Conservation (phyloP, 2,888 invertebrate species). For the Acronicta alni region DNA sequence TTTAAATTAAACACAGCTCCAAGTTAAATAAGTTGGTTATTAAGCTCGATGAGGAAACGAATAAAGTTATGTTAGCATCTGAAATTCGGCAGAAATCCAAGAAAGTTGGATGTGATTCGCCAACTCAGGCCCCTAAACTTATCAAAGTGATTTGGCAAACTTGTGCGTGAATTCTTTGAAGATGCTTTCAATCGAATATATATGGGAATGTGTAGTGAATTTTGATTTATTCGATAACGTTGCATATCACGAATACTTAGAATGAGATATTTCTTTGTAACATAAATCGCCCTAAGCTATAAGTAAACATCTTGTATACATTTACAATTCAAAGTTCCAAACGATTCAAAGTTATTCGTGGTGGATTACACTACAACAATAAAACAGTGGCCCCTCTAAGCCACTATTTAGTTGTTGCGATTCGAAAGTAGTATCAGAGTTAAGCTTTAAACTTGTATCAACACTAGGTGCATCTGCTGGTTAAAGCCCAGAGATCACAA, state of each 20-base stretch:
- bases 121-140: slow-evolving; percentile 74
- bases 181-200: slow-evolving; percentile 65
- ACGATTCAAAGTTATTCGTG: slow-evolving; percentile 14
- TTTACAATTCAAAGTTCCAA: slow-evolving; percentile 1
- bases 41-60: slow-evolving; percentile 69
- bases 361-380: slow-evolving; percentile 14
- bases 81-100: slow-evolving; percentile 82
- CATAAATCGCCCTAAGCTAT: too few relatives aligned
- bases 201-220: slow-evolving; percentile 54
- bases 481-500: slow-evolving; percentile 36
- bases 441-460: slow-evolving; percentile 41
- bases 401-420: slow-evolving; percentile 25
- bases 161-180: slow-evolving; percentile 74
- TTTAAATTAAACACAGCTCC: slow-evolving; percentile 54
- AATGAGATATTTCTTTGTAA: slow-evolving; percentile 1
- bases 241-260: neutral
- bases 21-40: slow-evolving; percentile 70
- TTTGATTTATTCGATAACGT: slow-evolving; percentile 38
- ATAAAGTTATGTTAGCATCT: slow-evolving; percentile 74
- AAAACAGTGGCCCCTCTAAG: slow-evolving; percentile 16
- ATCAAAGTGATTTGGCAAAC: slow-evolving; percentile 85
- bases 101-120: slow-evolving; percentile 78
- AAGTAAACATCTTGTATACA: too few relatives aligned
- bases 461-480: slow-evolving; percentile 26
- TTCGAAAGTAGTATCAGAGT: slow-evolving; percentile 34